These are phyloP conservation scores for Troides aeacus DNA, from an alignment of 2,888 invertebrate species.

Conservation along the genomic window DNA sequence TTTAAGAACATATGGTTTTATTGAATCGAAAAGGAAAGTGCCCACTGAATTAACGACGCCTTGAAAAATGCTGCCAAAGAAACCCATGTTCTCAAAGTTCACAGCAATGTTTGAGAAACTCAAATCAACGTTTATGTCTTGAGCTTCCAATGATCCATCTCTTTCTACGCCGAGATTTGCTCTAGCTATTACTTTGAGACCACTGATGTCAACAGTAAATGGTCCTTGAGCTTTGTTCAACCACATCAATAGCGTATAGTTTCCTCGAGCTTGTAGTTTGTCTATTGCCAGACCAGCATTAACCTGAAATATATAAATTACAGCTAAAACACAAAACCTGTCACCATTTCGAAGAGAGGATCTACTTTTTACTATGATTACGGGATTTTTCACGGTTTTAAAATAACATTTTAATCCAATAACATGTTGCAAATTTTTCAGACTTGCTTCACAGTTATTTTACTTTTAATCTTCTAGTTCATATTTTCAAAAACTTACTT, in stretches of 20 bases:
- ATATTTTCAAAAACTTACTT: no score
- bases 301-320: slow-evolving; percentile 70
- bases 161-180: slow-evolving; percentile 86
- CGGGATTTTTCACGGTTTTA: no score
- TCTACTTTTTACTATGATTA: background rate
- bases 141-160: slow-evolving; percentile 87
- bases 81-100: slow-evolving; percentile 90
- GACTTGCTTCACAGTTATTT: no score
- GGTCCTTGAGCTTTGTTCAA: slow-evolving; percentile 86
- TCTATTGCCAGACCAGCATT: slow-evolving; percentile 86
- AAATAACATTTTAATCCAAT: no score
- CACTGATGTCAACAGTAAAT: slow-evolving; percentile 87
- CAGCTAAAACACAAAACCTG: background rate
- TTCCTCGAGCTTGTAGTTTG: slow-evolving; percentile 84
- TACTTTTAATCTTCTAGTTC: no score
- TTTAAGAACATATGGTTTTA: slow-evolving; percentile 90
- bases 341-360: background rate
- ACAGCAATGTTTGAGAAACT: slow-evolving; percentile 87
- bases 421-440: no score
- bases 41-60: slow-evolving; percentile 91
- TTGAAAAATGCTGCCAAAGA: slow-evolving; percentile 85
- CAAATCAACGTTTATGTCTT: slow-evolving; percentile 89
- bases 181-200: slow-evolving; percentile 84
- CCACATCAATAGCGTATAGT: slow-evolving; percentile 87
- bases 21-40: slow-evolving; percentile 89